Evolutionary conservation across 2,797 vertebrate species (phyloP).

Genomic region (Masticophis lateralis): DNA sequence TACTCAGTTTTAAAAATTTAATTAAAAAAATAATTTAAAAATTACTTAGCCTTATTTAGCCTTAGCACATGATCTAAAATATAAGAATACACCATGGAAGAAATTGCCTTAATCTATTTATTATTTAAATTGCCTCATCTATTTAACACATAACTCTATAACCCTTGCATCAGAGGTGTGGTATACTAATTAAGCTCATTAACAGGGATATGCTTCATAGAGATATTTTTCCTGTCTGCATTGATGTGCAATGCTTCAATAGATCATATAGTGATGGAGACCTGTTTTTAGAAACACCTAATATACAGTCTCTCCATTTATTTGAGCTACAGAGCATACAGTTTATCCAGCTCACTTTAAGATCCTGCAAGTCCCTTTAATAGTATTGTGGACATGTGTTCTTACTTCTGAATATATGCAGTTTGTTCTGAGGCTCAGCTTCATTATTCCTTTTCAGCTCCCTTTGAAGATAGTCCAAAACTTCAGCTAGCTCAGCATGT

Average conservation of each 20-base stretch:
- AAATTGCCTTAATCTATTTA: neutral
- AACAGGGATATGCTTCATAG: neutral
- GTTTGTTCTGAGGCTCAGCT: neutral
- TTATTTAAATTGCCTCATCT: neutral
- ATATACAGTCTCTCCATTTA: neutral
- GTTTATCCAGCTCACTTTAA: neutral
- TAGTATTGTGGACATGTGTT: neutral
- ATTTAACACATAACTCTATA: neutral
- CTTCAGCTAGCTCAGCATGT: neutral
- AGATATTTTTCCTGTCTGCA: neutral
- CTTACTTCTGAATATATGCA: neutral
- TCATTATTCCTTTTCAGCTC: neutral
- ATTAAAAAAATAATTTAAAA: neutral
- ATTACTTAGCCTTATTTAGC: neutral
- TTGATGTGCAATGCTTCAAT: neutral
- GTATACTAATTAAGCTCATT: neutral
- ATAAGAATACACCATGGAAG: neutral
- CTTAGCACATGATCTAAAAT: neutral
- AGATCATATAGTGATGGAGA: neutral
- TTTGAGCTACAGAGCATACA: neutral
- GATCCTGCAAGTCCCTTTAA: neutral
- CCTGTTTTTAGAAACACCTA: neutral
- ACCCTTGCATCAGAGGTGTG: neutral
- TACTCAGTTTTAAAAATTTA: no score
- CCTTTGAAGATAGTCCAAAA: neutral